Base-by-base conservation (phyloP, 2,888 invertebrate species). In the Anarsia innoxiella region DNA sequence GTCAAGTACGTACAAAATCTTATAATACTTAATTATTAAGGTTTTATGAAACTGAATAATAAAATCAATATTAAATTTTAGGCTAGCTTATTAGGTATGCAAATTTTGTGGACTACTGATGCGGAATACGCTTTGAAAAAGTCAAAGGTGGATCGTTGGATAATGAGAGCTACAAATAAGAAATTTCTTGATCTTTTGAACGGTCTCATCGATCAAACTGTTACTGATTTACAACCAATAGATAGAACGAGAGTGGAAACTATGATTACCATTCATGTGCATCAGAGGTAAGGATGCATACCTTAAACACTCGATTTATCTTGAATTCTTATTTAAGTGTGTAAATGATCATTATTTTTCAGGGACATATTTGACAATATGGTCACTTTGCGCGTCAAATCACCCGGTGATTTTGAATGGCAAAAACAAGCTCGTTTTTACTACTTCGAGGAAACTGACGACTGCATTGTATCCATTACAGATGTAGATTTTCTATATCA, bases 261-360 rank as follows among this genome's bases (percentile, higher is more conserved):
- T 1, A 90, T 95, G 87, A 94, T 96, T 32, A 96, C 95, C 0
- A 95, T 96, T 58, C 95, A 96, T 62, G 94, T 96, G 0, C 96
- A 96, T 87, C 96, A 96, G 77, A 89, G 91, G 90, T 89, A n/a
- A n/a, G n/a, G n/a, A n/a, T n/a, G n/a, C n/a, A n/a, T n/a, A n/a
- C n/a, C n/a, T n/a, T n/a, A n/a, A n/a, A n/a, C n/a, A n/a, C n/a
- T n/a, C n/a, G n/a, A n/a, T n/a, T n/a, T n/a, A n/a, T n/a, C n/a
- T n/a, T n/a, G n/a, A n/a, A n/a, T n/a, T n/a, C n/a, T n/a, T n/a
- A n/a, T n/a, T n/a, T n/a, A n/a, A n/a, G n/a, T n/a, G n/a, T n/a
- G n/a, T n/a, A n/a, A n/a, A n/a, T n/a, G n/a, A n/a, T n/a, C n/a
- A n/a, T n/a, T n/a, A n/a, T 19, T 3, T 68, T 72, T 37, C 51